These are phyloP conservation scores for Bicyclus anynana DNA, from an alignment of 1,140 invertebrate genomes.

Conservation along the genomic window DNA sequence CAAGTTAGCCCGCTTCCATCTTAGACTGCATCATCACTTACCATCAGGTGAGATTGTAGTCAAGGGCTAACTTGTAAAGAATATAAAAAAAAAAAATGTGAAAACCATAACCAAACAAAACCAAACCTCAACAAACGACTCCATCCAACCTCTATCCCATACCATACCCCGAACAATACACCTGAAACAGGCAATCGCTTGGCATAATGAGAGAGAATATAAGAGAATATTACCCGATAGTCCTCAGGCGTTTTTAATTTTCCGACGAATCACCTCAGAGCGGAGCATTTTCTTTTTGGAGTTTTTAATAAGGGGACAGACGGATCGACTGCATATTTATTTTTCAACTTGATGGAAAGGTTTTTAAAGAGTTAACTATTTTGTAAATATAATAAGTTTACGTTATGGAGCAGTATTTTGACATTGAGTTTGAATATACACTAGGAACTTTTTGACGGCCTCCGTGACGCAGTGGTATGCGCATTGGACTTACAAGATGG, in stretches of 20 bases:
- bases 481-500: too few species aligned
- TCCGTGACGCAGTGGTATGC: too few species aligned
- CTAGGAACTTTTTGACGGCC: too few species aligned
- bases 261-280: conserved; percentile 51
- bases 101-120: conserved; percentile 3
- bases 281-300: conserved; percentile 32
- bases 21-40: too few species aligned
- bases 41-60: too few species aligned
- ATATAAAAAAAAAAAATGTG: too few species aligned
- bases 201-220: conserved; percentile 56
- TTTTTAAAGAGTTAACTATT: not conserved
- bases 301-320: conserved; percentile 26
- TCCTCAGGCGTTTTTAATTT: conserved; percentile 70
- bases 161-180: conserved; percentile 33
- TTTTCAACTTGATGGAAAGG: conserved; percentile 1
- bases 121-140: conserved; percentile 21
- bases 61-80: too few species aligned
- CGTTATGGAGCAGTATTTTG: too few species aligned
- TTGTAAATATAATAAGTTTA: too few species aligned
- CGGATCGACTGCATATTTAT: conserved; percentile 16
- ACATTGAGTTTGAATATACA: too few species aligned
- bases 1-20: too few species aligned
- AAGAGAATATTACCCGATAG: conserved; percentile 65
- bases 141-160: conserved; percentile 13
- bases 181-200: conserved; percentile 59